phyloP scores from a whole-genome alignment of 2,797 vertebrate genomes.

The Lepilemur septentrionalis region DNA sequence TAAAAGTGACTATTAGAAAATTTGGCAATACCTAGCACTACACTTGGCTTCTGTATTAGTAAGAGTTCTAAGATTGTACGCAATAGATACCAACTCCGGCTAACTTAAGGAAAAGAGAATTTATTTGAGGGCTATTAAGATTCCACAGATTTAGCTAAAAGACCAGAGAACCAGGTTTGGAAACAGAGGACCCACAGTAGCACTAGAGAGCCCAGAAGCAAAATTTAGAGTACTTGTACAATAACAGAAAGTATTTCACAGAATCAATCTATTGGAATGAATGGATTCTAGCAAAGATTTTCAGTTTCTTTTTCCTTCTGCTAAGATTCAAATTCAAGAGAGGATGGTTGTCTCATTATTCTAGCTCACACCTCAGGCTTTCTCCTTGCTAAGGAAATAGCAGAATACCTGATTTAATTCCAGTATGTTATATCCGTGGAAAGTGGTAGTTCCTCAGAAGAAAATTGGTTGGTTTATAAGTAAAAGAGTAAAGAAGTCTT shows the following conservation, averaged over 20 bases:
- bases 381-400: not conserved
- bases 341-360: not conserved
- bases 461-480: not conserved
- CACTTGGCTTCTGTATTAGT: not conserved
- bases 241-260: not conserved
- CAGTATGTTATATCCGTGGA: not conserved
- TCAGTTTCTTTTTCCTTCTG: slow-evolving; percentile 18
- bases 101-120: not conserved
- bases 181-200: not conserved
- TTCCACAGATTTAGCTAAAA: slow-evolving; percentile 16
- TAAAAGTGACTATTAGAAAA: not conserved
- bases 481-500: slow-evolving; percentile 19
- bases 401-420: not conserved
- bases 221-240: not conserved
- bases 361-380: not conserved
- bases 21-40: not conserved
- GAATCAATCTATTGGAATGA: not conserved
- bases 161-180: not conserved
- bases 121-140: slow-evolving; percentile 40
- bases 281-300: not conserved
- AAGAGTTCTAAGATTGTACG: not conserved
- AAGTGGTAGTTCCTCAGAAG: not conserved
- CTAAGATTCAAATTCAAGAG: slow-evolving; percentile 7
- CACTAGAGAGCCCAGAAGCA: not conserved
- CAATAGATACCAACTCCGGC: not conserved